Conservation (phyloP, 1,140 invertebrate genomes). For the Oncopeltus fasciatus region DNA sequence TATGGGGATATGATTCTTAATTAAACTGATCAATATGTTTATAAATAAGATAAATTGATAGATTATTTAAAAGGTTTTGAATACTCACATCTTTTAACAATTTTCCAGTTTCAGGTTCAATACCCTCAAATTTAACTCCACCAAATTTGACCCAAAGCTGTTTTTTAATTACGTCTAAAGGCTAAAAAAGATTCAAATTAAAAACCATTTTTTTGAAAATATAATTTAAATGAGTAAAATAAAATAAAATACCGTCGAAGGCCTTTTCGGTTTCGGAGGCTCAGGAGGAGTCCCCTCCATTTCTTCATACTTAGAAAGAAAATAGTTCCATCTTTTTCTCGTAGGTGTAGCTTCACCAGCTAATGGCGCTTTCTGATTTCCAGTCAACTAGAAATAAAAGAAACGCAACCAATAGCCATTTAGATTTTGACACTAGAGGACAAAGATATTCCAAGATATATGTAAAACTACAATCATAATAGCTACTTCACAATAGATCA, state of each 20-base stretch:
- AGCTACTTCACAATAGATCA: no score
- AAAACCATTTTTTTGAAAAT: background rate
- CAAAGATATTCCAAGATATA: no score
- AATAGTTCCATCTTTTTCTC: constrained; percentile 33
- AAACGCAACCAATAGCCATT: no score
- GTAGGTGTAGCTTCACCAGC: constrained; percentile 34
- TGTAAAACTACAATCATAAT: no score
- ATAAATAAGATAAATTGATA: no score
- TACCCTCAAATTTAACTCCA: constrained; percentile 13
- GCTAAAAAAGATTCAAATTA: constrained; percentile 27
- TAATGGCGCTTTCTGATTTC: no score
- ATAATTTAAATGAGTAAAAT: background rate
- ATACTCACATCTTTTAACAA: constrained; percentile 11
- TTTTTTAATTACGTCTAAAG: constrained; percentile 27
- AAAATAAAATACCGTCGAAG: background rate
- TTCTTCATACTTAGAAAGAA: constrained; percentile 13
- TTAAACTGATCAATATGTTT: no score
- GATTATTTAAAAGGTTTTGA: no score
- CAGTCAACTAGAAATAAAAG: no score
- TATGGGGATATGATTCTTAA: no score
- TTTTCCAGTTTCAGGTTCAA: constrained; percentile 12
- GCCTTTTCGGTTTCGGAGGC: constrained; percentile 1
- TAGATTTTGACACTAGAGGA: no score
- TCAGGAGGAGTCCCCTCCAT: constrained; percentile 8
- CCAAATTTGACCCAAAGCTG: constrained; percentile 15